These are phyloP conservation scores for Aptenodytes forsteri DNA, from an alignment of 2,113 vertebrate species.

Conservation along the genomic window DNA sequence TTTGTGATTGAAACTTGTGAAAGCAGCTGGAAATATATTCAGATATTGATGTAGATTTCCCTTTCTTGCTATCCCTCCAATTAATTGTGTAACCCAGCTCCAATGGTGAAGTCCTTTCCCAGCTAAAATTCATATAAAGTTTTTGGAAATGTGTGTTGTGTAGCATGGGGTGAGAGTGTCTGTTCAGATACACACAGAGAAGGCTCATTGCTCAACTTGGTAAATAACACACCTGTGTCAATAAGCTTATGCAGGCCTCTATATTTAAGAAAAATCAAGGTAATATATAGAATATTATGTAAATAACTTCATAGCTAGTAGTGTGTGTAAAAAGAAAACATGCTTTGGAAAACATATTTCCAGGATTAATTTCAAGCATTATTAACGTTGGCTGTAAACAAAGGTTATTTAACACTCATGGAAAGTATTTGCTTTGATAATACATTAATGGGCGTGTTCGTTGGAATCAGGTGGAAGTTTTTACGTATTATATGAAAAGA, in stretches of 20 bases:
- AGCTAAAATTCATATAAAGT: background rate
- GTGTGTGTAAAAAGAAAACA: background rate
- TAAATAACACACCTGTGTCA: background rate
- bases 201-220: background rate
- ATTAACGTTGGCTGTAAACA: background rate
- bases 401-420: background rate
- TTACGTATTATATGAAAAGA: background rate
- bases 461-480: background rate
- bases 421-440: background rate
- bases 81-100: background rate
- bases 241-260: background rate
- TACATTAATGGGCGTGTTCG: background rate
- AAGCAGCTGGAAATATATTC: background rate
- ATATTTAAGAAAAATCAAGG: background rate
- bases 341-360: background rate
- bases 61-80: background rate
- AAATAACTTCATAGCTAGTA: background rate
- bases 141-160: background rate
- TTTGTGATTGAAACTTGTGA: background rate
- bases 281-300: background rate
- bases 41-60: background rate
- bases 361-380: background rate
- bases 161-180: background rate
- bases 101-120: background rate
- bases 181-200: background rate